These are phyloP conservation scores for Nipponia nippon DNA, from an alignment of 2,113 vertebrate species.

Conservation along the genomic window DNA sequence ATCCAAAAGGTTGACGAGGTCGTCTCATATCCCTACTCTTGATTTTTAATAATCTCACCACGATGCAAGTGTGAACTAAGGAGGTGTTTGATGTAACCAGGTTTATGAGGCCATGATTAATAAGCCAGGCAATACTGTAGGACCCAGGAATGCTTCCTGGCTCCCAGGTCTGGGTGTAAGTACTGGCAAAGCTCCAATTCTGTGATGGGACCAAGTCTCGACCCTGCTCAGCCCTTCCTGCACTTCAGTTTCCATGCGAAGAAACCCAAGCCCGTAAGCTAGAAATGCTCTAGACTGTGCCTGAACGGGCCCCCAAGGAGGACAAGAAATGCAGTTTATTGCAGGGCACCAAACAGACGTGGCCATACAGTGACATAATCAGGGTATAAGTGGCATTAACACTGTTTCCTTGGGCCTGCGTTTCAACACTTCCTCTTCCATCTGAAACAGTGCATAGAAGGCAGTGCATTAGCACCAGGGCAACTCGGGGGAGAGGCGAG, in stretches of 20 bases:
- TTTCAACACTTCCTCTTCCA: background rate
- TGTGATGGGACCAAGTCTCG: fast-evolving
- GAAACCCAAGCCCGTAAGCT: background rate
- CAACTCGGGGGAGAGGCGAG: background rate
- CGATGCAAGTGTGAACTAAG: background rate
- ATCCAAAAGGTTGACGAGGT: background rate
- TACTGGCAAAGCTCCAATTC: background rate
- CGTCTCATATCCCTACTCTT: background rate
- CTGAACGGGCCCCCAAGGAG: background rate
- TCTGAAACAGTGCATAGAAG: background rate
- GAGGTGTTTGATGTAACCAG: background rate
- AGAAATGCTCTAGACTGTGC: background rate
- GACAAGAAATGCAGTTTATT: background rate
- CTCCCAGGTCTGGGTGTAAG: background rate
- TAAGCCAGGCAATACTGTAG: background rate
- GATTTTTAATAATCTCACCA: background rate
- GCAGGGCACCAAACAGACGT: background rate
- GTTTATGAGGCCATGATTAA: background rate
- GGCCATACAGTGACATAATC: background rate
- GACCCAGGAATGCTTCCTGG: background rate
- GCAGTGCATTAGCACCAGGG: background rate
- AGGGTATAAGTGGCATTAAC: background rate
- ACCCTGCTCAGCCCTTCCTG: background rate
- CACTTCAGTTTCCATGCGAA: background rate
- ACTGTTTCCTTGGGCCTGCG: background rate